These are phyloP conservation scores for Cercocebus atys DNA, from an alignment of 2,113 vertebrate genomes.

Conservation along the genomic window DNA sequence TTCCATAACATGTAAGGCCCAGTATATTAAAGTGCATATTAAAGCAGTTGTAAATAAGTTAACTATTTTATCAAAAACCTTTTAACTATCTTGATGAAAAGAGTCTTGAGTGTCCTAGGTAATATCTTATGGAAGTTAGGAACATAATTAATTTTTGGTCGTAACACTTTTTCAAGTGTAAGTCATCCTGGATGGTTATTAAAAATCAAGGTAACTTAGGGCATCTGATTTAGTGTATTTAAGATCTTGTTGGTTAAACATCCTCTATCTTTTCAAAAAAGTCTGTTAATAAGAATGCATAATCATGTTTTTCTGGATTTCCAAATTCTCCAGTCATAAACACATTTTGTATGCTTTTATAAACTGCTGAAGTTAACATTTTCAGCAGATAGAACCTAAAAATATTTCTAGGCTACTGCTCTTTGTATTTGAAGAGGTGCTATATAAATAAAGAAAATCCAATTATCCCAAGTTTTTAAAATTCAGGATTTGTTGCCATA, in stretches of 20 bases:
- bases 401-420: background rate
- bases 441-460: background rate
- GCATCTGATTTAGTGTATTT: background rate
- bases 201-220: background rate
- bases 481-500: slow-evolving; percentile 11
- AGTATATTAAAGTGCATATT: background rate
- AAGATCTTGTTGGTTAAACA: background rate
- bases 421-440: background rate
- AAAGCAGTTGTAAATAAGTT: background rate
- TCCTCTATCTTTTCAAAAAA: slow-evolving; percentile 6
- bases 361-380: background rate
- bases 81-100: background rate
- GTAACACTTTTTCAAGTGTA: background rate
- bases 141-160: slow-evolving; percentile 28
- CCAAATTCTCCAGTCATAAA: background rate
- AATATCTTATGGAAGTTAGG: background rate
- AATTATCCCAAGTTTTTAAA: background rate
- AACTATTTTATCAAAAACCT: slow-evolving; percentile 3
- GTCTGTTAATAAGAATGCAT: background rate
- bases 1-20: background rate
- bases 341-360: background rate
- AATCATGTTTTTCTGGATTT: slow-evolving; percentile 2
- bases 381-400: slow-evolving; percentile 19
- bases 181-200: background rate
- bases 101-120: background rate